Conservation (phyloP, 2,888 invertebrate species). For the Altica lythri region DNA sequence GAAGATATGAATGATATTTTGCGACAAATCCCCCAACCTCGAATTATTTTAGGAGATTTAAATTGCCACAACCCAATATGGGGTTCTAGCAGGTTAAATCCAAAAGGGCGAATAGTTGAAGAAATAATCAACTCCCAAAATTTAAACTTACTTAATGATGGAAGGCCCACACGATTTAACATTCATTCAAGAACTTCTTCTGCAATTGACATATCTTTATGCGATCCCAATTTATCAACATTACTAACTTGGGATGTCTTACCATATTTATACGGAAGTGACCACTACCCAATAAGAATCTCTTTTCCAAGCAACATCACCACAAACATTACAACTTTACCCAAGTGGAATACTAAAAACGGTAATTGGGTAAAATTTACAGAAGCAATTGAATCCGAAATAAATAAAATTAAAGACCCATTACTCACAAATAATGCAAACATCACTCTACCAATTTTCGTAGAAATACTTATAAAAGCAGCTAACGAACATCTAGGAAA, state of each 20-base stretch:
- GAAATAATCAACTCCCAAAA: background rate
- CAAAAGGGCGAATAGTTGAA: background rate
- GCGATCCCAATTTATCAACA: background rate
- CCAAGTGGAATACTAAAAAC: background rate
- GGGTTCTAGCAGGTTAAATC: too few relatives aligned
- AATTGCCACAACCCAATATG: too few relatives aligned
- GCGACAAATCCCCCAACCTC: too few relatives aligned
- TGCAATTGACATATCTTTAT: background rate
- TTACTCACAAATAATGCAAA: background rate
- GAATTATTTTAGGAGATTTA: too few relatives aligned
- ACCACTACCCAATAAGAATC: background rate
- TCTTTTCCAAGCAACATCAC: background rate
- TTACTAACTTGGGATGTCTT: too few relatives aligned
- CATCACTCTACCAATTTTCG: background rate
- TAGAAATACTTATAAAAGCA: background rate
- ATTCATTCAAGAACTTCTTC: background rate
- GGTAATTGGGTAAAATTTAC: too few relatives aligned
- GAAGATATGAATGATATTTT: too few relatives aligned
- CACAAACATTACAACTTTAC: background rate
- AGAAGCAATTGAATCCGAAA: too few relatives aligned
- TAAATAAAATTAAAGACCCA: background rate
- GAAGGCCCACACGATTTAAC: background rate
- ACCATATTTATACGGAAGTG: background rate
- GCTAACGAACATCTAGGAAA: background rate
- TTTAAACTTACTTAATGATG: background rate